A percentile compares a stretch with the other conserved stretches of the same genome.
These are phyloP conservation scores for Medauroidea extradentata DNA, from an alignment of 1,140 invertebrate species.

Conservation along the genomic window DNA sequence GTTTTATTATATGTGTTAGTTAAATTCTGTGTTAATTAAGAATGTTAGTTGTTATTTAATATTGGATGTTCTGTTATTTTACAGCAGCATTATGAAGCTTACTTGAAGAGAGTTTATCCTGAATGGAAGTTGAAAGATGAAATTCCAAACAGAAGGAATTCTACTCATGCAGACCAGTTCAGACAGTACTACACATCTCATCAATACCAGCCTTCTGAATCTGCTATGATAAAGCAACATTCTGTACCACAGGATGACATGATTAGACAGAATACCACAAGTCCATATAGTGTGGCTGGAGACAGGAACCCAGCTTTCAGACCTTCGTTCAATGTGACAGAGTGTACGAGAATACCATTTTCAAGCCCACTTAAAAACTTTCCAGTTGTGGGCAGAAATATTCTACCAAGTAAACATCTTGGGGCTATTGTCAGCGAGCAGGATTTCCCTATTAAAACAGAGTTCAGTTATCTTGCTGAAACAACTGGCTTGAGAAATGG, in stretches of 20 bases:
- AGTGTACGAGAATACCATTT: too few relatives aligned
- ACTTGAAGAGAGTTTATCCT: constrained; percentile 27
- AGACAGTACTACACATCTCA: not conserved
- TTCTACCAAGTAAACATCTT: not conserved
- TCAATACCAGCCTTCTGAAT: not conserved
- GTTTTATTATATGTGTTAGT: too few relatives aligned
- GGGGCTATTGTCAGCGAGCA: not conserved
- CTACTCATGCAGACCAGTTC: not conserved
- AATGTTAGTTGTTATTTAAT: too few relatives aligned
- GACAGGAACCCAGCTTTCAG: too few relatives aligned
- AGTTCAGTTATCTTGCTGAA: not conserved
- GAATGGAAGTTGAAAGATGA: not conserved
- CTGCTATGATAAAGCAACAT: not conserved
- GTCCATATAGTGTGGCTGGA: not conserved
- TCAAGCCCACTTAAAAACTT: too few relatives aligned
- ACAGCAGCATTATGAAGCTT: constrained; percentile 43
- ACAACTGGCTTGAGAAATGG: not conserved
- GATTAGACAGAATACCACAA: not conserved
- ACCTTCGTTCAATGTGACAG: too few relatives aligned
- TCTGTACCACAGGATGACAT: not conserved
- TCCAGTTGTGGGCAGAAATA: too few relatives aligned
- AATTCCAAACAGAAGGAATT: not conserved
- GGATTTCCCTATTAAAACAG: not conserved
- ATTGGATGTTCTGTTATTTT: constrained; percentile 8
- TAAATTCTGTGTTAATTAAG: too few relatives aligned